Evolutionary conservation across 1,140 invertebrate species (phyloP).

Genomic region (Heterodera carotae): DNA sequence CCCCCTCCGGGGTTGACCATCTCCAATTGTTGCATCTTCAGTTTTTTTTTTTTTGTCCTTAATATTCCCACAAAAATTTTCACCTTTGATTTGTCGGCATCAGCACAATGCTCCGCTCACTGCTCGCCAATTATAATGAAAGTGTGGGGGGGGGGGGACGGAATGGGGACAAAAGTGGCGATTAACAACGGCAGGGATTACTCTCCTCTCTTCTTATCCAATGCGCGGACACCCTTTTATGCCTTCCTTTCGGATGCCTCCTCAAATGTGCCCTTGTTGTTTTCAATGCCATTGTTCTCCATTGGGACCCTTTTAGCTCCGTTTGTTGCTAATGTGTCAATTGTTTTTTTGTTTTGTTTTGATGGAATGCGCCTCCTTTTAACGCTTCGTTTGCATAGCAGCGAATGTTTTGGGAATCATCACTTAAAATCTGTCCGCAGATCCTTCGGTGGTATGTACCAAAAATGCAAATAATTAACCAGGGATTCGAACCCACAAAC

Average conservation of each 20-base stretch:
- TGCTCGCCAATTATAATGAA: not conserved
- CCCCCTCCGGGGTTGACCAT: not conserved
- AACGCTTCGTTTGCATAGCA: no score
- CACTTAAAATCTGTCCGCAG: no score
- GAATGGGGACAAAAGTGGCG: no score
- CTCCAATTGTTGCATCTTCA: not conserved
- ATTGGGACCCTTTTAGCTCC: not conserved
- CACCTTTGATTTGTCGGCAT: slow-evolving; percentile 16
- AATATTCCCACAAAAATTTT: not conserved
- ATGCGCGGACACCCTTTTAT: not conserved
- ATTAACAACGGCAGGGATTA: slow-evolving; percentile 6
- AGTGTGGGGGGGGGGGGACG: not conserved
- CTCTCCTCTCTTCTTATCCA: not conserved
- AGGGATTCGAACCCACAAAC: no score
- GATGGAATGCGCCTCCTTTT: no score
- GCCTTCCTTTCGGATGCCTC: not conserved
- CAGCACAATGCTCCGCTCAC: not conserved
- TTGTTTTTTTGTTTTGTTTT: no score
- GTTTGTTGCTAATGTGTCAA: not conserved
- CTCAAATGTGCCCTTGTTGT: not conserved
- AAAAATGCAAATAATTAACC: no score
- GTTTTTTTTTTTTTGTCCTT: slow-evolving; percentile 11
- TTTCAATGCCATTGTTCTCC: not conserved
- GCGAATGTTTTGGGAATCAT: no score
- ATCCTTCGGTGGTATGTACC: no score